Evolutionary conservation across 2,113 vertebrate species (phyloP).

Genomic region (Ahaetulla prasina): DNA sequence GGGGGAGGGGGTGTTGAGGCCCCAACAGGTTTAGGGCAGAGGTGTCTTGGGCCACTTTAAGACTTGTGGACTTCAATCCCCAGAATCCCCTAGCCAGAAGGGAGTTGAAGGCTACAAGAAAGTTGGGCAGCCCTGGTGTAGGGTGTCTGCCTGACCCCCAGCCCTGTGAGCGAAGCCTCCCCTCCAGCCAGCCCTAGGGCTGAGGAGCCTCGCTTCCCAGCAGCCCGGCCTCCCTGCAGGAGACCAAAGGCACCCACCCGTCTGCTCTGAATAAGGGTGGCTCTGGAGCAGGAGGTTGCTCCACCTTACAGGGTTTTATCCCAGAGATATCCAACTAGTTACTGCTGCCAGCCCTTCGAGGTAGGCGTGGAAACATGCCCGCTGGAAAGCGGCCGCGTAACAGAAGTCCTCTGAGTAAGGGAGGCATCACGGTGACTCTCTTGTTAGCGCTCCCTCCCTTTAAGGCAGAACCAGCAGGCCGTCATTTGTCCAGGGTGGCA

Average conservation of each 20-base stretch:
- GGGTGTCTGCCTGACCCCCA: rapidly evolving
- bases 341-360: not conserved
- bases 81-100: not conserved
- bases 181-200: not conserved
- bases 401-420: no score
- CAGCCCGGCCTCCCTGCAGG: not conserved
- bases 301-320: not conserved
- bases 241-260: not conserved
- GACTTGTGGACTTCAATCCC: not conserved
- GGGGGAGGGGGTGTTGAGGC: no score
- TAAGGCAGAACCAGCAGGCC: no score
- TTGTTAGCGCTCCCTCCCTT: not conserved
- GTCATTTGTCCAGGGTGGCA: no score
- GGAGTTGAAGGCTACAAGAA: no score
- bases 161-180: not conserved
- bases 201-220: no score
- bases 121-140: no score
- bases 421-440: not conserved
- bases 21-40: not conserved
- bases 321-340: not conserved
- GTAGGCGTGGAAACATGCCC: not conserved
- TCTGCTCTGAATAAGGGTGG: not conserved
- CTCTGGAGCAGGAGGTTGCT: not conserved
- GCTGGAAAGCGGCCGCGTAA: not conserved
- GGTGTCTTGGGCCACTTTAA: no score